Evolutionary conservation across 1,140 invertebrate species (phyloP).

Genomic region (Lordiphosa stackelbergi): DNA sequence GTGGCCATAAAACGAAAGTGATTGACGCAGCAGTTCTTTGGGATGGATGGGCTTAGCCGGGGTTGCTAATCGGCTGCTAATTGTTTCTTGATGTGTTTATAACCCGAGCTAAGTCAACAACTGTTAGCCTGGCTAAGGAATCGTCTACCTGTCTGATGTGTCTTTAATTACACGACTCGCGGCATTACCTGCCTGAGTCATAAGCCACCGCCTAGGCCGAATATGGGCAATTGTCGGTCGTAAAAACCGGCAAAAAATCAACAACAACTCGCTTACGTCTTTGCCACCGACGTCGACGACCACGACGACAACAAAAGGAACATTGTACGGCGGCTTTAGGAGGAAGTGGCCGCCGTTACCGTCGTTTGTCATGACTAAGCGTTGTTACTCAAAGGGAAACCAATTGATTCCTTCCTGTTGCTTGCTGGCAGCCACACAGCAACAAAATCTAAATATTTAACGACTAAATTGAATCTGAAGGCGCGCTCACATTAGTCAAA

Average conservation of each 20-base stretch:
- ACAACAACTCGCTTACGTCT: slow-evolving; percentile 22
- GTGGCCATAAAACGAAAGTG: slow-evolving; percentile 57
- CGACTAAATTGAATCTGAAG: slow-evolving; percentile 72
- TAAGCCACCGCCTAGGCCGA: slow-evolving; percentile 21
- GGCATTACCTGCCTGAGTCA: slow-evolving; percentile 43
- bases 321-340: slow-evolving; percentile 21
- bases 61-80: slow-evolving; percentile 53
- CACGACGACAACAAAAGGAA: slow-evolving; percentile 57
- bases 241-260: slow-evolving; percentile 50
- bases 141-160: slow-evolving; percentile 36
- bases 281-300: slow-evolving; percentile 26
- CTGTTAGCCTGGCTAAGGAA: slow-evolving; percentile 16
- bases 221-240: slow-evolving; percentile 45
- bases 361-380: slow-evolving; percentile 54
- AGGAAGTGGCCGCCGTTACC: slow-evolving; percentile 44
- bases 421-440: slow-evolving; percentile 23
- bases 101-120: slow-evolving; percentile 30
- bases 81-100: slow-evolving; percentile 66
- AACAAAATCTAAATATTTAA: slow-evolving; percentile 72
- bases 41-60: slow-evolving; percentile 8
- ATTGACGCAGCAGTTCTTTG: slow-evolving; percentile 27
- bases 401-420: slow-evolving; percentile 73
- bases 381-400: slow-evolving; percentile 55
- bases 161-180: slow-evolving; percentile 28
- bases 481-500: slow-evolving; percentile 66